Evolutionary conservation across 1,140 invertebrate genomes (phyloP), one percentile per base, ranked within the genome.

Genomic region (Anastrepha obliqua): DNA sequence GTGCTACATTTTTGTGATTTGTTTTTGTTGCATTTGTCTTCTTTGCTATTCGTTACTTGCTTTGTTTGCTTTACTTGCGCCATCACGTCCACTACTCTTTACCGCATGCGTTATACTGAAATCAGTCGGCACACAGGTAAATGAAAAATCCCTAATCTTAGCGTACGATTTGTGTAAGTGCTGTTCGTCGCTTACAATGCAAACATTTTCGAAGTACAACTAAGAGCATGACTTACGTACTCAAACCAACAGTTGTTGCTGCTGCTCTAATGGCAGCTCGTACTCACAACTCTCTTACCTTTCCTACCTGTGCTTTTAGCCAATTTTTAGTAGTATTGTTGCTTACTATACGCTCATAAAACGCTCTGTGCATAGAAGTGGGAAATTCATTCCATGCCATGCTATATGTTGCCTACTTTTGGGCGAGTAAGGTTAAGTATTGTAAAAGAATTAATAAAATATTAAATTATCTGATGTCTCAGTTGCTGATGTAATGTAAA

Each of bases 31-130:
- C 47, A 74, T 15, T 81, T 81, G 74, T 29, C n/a, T 81, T 81
- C 15, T n/a, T 81, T 81, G 67, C 44, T 47, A 39, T 47, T 74
- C 13, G 3, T n/a, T 39, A 47, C 42, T 81, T 55, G 51, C 13
- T 20, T 81, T 78, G 47, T 17, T 55, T 55, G 44, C 44, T 55
- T 81, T 81, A 81, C 47, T 81, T 81, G 74, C 74, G 74, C 74
- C 74, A 81, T 81, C 47, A 81, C 74, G 74, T 81, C 74, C 74
- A 81, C 47, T 81, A 81, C 74, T 81, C 74, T 81, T 13, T 81
- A 55, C 74, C 74, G 74, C 74, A 81, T 81, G 74, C 74, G 15
- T n/a, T 29, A 55, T 13, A 81, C 74, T 81, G n/a, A 81, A 81
- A n/a, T 51, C 20, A 29, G 17, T 51, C 44, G 74, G 44, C 47